phyloP scores from a whole-genome alignment of 2,113 vertebrate species.

The Python bivittatus region DNA sequence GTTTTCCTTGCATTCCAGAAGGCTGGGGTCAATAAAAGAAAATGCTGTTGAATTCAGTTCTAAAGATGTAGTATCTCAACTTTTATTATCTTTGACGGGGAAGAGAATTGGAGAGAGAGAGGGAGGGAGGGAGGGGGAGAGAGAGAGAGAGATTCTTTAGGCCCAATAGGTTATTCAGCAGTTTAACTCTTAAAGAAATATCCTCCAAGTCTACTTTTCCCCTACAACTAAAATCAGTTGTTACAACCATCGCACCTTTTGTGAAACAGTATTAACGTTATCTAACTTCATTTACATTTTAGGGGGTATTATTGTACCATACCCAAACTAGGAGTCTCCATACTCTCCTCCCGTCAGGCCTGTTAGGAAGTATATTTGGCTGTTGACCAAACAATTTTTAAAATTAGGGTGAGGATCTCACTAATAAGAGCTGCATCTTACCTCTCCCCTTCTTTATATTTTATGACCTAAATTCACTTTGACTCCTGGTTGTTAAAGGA shows the following conservation, averaged over 20 bases:
- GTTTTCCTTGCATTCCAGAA: neutral
- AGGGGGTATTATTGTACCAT: neutral
- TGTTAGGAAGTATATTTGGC: neutral
- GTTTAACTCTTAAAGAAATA: too few relatives aligned
- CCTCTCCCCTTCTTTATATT: neutral
- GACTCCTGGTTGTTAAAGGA: neutral
- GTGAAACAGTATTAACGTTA: neutral
- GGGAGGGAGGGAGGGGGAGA: fast-evolving
- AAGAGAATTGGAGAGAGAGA: neutral
- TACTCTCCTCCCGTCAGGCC: too few relatives aligned
- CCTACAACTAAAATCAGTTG: neutral
- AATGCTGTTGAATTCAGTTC: neutral
- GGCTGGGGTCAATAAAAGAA: neutral
- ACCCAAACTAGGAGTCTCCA: neutral
- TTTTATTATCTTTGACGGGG: neutral
- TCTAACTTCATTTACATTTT: neutral
- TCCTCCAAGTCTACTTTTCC: too few relatives aligned
- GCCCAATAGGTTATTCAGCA: neutral
- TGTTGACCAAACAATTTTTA: neutral
- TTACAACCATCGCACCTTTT: neutral
- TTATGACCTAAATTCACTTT: neutral
- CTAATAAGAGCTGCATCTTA: neutral
- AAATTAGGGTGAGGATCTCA: neutral
- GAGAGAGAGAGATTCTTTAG: neutral
- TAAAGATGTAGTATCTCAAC: neutral